phyloP scores from a whole-genome alignment of 2,113 vertebrate species.

The Phaethornis superciliosus region DNA sequence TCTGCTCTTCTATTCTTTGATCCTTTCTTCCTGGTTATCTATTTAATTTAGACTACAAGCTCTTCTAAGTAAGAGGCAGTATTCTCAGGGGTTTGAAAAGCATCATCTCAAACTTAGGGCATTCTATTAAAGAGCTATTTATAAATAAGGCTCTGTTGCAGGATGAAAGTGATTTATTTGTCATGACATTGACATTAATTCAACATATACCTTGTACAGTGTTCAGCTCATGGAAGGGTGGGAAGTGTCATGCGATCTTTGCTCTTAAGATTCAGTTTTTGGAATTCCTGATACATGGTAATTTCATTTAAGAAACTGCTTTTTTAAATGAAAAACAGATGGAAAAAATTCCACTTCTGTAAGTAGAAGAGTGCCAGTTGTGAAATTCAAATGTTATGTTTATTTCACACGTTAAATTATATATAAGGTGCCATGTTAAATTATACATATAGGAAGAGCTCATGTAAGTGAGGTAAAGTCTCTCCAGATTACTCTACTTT shows the following conservation, averaged over 20 bases:
- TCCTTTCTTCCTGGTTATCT: slow-evolving; percentile 51
- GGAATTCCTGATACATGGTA: background rate
- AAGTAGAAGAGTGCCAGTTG: slow-evolving; percentile 50
- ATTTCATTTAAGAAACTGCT: background rate
- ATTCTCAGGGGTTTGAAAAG: slow-evolving; percentile 46
- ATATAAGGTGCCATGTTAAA: slow-evolving; percentile 63
- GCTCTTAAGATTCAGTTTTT: background rate
- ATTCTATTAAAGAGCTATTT: slow-evolving; percentile 50
- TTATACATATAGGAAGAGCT: slow-evolving; percentile 65
- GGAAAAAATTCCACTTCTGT: background rate
- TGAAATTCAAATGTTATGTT: slow-evolving; percentile 64
- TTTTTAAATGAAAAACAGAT: slow-evolving; percentile 25
- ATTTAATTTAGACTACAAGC: slow-evolving; percentile 43
- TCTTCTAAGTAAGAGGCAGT: slow-evolving; percentile 28
- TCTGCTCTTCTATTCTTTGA: slow-evolving; percentile 7
- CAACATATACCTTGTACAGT: background rate
- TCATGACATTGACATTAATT: background rate
- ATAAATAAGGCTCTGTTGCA: slow-evolving; percentile 22
- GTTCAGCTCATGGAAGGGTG: background rate
- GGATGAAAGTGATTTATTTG: slow-evolving; percentile 31
- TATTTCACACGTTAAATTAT: slow-evolving; percentile 68
- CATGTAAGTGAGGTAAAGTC: slow-evolving; percentile 38
- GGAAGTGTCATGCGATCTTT: background rate
- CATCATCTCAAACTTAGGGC: slow-evolving; percentile 35
- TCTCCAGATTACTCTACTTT: slow-evolving; percentile 35